Percentiles rank a stretch among this genome's conserved stretches.
These are phyloP conservation scores for Menidia beryllina DNA, from an alignment of 2,113 vertebrate genomes.

Conservation along the genomic window DNA sequence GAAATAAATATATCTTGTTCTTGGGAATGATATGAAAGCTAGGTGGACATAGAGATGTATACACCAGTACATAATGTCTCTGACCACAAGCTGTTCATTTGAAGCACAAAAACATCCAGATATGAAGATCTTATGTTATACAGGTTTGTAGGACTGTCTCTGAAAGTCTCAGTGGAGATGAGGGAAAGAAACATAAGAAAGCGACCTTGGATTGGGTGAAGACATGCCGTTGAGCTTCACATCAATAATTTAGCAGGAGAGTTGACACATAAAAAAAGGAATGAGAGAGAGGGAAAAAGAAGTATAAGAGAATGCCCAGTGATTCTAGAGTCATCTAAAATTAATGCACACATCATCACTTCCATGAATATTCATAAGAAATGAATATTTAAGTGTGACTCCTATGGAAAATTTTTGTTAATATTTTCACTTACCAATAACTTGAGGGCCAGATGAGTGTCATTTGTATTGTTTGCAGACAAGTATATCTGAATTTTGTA, in stretches of 20 bases:
- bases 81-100: not conserved
- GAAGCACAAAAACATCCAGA: slow-evolving; percentile 14
- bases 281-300: slow-evolving; percentile 9
- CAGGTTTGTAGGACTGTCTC: slow-evolving; percentile 19
- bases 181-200: slow-evolving; percentile 23
- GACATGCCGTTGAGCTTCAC: slow-evolving; percentile 63
- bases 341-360: slow-evolving; percentile 72
- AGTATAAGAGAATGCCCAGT: slow-evolving; percentile 55
- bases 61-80: not conserved
- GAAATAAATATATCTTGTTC: too few relatives aligned
- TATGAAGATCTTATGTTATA: slow-evolving; percentile 16
- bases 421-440: slow-evolving; percentile 80
- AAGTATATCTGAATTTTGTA: not conserved
- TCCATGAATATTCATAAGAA: slow-evolving; percentile 77
- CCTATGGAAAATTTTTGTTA: slow-evolving; percentile 77
- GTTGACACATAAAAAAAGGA: slow-evolving; percentile 75
- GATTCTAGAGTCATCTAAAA: slow-evolving; percentile 72
- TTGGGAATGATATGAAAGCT: too few relatives aligned
- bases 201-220: slow-evolving; percentile 63
- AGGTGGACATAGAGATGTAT: not conserved
- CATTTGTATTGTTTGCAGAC: slow-evolving; percentile 26
- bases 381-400: slow-evolving; percentile 77
- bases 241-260: slow-evolving; percentile 76
- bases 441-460: slow-evolving; percentile 73
- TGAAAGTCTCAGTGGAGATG: slow-evolving; percentile 10